phyloP scores from a whole-genome alignment of 1,140 invertebrate genomes.

The Saccostrea cuccullata region DNA sequence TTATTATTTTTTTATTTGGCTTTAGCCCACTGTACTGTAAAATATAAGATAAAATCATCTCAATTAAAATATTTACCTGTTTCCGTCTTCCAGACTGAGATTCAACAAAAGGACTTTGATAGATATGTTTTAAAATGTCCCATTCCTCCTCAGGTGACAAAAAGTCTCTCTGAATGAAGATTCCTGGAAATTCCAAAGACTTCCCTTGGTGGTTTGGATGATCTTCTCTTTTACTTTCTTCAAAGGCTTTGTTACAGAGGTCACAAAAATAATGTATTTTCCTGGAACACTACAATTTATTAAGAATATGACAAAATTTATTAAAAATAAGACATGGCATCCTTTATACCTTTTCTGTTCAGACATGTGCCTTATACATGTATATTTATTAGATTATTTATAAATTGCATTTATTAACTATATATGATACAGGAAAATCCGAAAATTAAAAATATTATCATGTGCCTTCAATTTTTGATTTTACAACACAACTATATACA shows the following conservation, averaged over 20 bases:
- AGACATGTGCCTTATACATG: no score
- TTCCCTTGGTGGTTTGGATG: constrained; percentile 53
- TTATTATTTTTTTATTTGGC: no score
- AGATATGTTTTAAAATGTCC: constrained; percentile 85
- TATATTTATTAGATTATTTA: no score
- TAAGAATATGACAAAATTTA: no score
- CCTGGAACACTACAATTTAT: constrained; percentile 14
- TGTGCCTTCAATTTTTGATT: no score
- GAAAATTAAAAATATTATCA: no score
- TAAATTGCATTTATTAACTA: no score
- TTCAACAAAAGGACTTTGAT: constrained; percentile 90
- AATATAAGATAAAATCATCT: no score
- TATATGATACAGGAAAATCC: no score
- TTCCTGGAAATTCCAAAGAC: constrained; percentile 73
- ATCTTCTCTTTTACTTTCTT: constrained; percentile 18
- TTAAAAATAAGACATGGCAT: neutral
- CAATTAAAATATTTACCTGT: constrained; percentile 82
- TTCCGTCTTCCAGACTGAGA: constrained; percentile 98
- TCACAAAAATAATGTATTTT: constrained; percentile 47
- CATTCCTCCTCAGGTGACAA: constrained; percentile 86
- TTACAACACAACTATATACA: no score
- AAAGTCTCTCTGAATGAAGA: constrained; percentile 84
- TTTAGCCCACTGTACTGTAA: no score
- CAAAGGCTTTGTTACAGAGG: constrained; percentile 51
- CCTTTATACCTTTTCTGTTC: neutral